These are phyloP conservation scores for Arctopsyche grandis DNA, from an alignment of 1,140 invertebrate species.

Conservation along the genomic window DNA sequence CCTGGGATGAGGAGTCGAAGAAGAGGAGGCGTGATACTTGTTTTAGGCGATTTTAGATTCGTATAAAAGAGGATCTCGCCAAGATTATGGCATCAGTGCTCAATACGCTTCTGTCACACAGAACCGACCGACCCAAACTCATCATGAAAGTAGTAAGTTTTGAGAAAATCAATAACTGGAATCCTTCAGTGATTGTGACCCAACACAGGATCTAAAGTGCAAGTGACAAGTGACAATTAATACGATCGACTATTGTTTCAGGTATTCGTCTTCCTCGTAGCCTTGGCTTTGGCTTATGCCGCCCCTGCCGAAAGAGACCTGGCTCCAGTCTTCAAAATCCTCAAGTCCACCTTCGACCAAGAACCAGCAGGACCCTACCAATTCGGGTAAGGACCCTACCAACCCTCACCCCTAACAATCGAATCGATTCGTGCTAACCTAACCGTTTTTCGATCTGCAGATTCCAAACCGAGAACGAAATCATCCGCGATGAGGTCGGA, in stretches of 20 bases:
- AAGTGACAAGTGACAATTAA: constrained; percentile 30
- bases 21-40: constrained; percentile 47
- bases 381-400: constrained; percentile 56
- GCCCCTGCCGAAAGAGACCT: constrained; percentile 52
- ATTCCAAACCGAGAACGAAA: constrained; percentile 61
- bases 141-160: constrained; percentile 53
- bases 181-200: background rate
- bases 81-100: constrained; percentile 51
- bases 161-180: background rate
- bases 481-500: constrained; percentile 58
- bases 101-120: constrained; percentile 49
- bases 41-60: constrained; percentile 52
- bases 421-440: no score
- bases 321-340: constrained; percentile 55
- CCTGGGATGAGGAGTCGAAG: constrained; percentile 43
- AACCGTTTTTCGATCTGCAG: constrained; percentile 53
- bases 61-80: constrained; percentile 51
- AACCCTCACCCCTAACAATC: background rate
- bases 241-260: constrained; percentile 23
- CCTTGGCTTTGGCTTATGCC: constrained; percentile 58
- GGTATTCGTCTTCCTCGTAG: constrained; percentile 58
- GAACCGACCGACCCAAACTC: constrained; percentile 37
- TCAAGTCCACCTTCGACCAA: constrained; percentile 59
- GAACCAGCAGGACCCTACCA: constrained; percentile 59
- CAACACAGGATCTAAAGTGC: background rate